Conservation (phyloP, 2,888 invertebrate genomes). For the Patella depressa region DNA sequence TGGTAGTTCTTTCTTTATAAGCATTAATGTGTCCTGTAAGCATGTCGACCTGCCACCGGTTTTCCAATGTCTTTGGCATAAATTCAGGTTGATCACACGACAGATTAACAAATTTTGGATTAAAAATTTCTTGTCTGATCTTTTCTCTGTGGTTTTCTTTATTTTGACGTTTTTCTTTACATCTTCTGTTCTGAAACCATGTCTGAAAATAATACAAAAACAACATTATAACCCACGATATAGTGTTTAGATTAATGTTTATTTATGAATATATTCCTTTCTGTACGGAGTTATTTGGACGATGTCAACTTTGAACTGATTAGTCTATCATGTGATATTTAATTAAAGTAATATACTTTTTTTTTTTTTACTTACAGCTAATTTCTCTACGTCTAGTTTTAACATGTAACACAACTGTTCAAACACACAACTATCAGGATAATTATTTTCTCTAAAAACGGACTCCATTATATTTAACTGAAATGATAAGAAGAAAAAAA, state of each 20-base stretch:
- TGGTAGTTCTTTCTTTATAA: too few relatives aligned
- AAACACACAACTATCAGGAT: conserved; percentile 4
- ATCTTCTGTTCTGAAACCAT: conserved; percentile 7
- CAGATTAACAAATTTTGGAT: neutral
- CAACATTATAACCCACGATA: too few relatives aligned
- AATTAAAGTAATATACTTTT: neutral
- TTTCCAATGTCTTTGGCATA: too few relatives aligned
- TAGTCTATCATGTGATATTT: too few relatives aligned
- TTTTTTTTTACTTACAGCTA: conserved; percentile 6
- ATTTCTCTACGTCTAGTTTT: neutral
- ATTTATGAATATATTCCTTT: too few relatives aligned
- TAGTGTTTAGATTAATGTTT: too few relatives aligned
- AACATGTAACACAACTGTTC: neutral
- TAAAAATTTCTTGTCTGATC: neutral
- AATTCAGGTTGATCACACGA: too few relatives aligned
- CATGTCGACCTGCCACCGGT: too few relatives aligned
- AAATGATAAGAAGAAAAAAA: neutral
- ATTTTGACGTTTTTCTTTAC: conserved; percentile 9
- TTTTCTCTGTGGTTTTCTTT: neutral
- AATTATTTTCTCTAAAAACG: conserved; percentile 1
- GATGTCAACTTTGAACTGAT: too few relatives aligned
- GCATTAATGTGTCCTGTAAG: too few relatives aligned
- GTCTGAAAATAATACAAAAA: neutral
- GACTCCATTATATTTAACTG: neutral
- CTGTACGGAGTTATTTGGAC: too few relatives aligned